Evolutionary conservation across 2,888 invertebrate genomes (phyloP).

Genomic region (Tinea pellionella): DNA sequence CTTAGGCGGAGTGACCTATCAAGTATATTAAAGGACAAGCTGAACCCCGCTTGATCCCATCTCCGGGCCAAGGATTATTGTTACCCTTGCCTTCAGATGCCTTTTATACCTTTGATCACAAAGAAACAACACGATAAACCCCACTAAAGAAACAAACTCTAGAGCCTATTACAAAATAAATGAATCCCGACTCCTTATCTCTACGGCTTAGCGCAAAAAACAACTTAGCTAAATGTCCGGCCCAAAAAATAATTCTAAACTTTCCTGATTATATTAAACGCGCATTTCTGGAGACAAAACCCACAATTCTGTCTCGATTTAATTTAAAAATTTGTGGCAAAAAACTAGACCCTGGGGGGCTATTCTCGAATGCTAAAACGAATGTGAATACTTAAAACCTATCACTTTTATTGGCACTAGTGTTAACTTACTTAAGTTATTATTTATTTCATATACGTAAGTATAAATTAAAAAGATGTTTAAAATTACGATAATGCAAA

Average conservation of each 20-base stretch:
- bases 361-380: too few species aligned
- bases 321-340: neutral
- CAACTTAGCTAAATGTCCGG: constrained; percentile 10
- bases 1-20: constrained; percentile 20
- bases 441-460: too few species aligned
- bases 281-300: neutral
- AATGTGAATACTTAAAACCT: too few species aligned
- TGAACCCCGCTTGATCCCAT: constrained; percentile 18
- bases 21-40: constrained; percentile 32
- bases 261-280: constrained; percentile 9
- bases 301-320: constrained; percentile 2
- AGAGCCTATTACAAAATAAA: constrained; percentile 10
- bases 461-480: too few species aligned
- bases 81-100: constrained; percentile 12
- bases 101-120: constrained; percentile 15
- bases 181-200: constrained; percentile 10
- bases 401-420: too few species aligned
- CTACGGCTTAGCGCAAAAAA: constrained; percentile 1
- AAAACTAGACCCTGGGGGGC: constrained; percentile 10
- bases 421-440: too few species aligned
- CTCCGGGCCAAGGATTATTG: constrained; percentile 19
- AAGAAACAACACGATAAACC: constrained; percentile 15
- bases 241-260: neutral
- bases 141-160: constrained; percentile 11
- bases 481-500: too few species aligned